Percentiles rank a stretch among this genome's conserved stretches.
phyloP scores from a whole-genome alignment of 2,113 vertebrate species.

The Elephas maximus region DNA sequence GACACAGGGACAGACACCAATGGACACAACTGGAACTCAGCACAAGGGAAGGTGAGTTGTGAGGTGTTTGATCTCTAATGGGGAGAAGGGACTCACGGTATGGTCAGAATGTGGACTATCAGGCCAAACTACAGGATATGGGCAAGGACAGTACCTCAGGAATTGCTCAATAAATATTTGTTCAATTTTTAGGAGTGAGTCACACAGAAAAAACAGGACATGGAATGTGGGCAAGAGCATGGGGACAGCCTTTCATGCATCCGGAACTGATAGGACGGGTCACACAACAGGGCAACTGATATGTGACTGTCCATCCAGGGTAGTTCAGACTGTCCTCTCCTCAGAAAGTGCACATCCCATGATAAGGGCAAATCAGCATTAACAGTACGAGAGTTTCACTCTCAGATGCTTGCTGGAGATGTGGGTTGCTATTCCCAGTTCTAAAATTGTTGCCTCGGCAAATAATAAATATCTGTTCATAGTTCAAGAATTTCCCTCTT shows the following conservation, averaged over 20 bases:
- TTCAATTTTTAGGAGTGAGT: constrained; percentile 22
- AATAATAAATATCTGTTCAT: neutral
- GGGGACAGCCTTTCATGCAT: neutral
- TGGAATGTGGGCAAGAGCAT: neutral
- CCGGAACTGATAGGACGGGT: neutral
- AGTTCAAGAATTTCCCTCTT: neutral
- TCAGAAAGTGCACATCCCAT: neutral
- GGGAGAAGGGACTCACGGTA: neutral
- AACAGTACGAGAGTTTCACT: neutral
- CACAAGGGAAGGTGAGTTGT: neutral
- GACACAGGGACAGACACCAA: neutral
- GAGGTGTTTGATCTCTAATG: neutral
- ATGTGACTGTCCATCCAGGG: neutral
- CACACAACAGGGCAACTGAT: neutral
- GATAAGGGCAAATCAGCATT: neutral
- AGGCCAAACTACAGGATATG: neutral
- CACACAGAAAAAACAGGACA: neutral
- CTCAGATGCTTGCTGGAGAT: neutral
- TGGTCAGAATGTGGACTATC: neutral
- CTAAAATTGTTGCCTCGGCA: neutral
- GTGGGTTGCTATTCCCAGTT: neutral
- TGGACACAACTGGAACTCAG: neutral
- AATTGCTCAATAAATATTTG: constrained; percentile 28
- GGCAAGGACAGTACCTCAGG: neutral
- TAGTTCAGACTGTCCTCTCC: neutral